A percentile compares a stretch with the other conserved stretches of the same genome.
phyloP scores from a whole-genome alignment of 2,797 vertebrate genomes.

The Vespertilio murinus region DNA sequence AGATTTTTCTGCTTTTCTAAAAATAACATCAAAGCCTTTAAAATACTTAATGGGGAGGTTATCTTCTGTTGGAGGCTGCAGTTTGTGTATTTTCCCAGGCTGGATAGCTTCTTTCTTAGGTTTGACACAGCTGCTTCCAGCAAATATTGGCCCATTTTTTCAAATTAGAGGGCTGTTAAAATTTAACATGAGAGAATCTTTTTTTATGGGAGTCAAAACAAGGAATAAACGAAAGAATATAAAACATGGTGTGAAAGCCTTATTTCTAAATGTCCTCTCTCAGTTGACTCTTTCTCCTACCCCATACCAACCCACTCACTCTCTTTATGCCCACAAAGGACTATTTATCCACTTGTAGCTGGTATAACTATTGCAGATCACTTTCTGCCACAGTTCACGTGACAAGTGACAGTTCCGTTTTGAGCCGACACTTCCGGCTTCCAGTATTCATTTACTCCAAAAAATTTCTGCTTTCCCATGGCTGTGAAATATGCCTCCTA shows the following conservation, averaged over 20 bases:
- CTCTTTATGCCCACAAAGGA: slow-evolving; percentile 69
- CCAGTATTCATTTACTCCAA: slow-evolving; percentile 49
- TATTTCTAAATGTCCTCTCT: background rate
- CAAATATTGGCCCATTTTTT: background rate
- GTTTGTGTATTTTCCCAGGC: background rate
- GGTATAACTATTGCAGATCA: slow-evolving; percentile 53
- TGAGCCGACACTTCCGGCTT: slow-evolving; percentile 58
- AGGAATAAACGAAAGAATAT: background rate
- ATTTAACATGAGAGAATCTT: background rate
- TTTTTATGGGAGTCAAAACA: background rate
- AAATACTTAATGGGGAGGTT: rapidly evolving
- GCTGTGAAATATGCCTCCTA: slow-evolving; percentile 62
- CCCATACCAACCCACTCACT: slow-evolving; percentile 62
- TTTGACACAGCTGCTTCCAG: background rate
- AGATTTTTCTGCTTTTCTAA: slow-evolving; percentile 33
- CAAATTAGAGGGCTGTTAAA: background rate
- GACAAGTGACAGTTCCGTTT: background rate
- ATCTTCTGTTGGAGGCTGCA: rapidly evolving
- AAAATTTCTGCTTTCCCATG: slow-evolving; percentile 45
- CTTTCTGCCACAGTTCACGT: slow-evolving; percentile 32
- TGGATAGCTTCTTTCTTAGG: background rate
- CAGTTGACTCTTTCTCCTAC: slow-evolving; percentile 62
- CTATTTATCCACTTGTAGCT: slow-evolving; percentile 68
- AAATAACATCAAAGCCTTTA: slow-evolving; percentile 40
- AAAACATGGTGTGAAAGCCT: background rate